A percentile compares a stretch with the other conserved stretches of the same genome.
phyloP scores from a whole-genome alignment of 2,888 invertebrate genomes.

The Campoplex nolae region DNA sequence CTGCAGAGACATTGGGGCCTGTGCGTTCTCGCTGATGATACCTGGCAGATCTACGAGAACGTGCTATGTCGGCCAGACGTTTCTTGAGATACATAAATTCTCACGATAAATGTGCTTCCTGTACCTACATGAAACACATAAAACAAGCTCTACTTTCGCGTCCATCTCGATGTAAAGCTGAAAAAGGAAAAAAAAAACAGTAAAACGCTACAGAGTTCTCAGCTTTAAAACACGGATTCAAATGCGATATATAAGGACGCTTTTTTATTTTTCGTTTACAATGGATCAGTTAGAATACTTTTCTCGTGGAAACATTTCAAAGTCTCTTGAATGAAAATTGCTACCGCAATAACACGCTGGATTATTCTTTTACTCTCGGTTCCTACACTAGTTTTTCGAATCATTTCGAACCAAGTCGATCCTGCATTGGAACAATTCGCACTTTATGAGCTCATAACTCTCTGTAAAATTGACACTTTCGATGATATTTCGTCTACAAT shows the following conservation, averaged over 20 bases:
- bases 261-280: not conserved
- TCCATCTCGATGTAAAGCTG: not conserved
- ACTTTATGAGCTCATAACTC: too few relatives aligned
- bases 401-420: too few relatives aligned
- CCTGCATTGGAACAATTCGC: too few relatives aligned
- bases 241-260: not conserved
- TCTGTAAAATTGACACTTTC: too few relatives aligned
- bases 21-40: constrained; percentile 9
- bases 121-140: not conserved
- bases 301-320: not conserved
- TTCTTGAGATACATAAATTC: constrained; percentile 69
- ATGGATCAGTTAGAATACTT: not conserved
- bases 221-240: not conserved
- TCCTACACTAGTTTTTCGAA: too few relatives aligned
- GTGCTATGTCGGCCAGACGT: constrained; percentile 62
- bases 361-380: too few relatives aligned
- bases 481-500: too few relatives aligned
- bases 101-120: constrained; percentile 13
- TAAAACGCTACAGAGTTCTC: not conserved
- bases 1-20: constrained; percentile 26
- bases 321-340: too few relatives aligned
- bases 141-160: not conserved
- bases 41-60: constrained; percentile 25
- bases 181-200: not conserved
- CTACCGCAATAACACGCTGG: too few relatives aligned